Base-by-base conservation (phyloP, 2,113 vertebrate genomes). In the Setophaga coronata region DNA sequence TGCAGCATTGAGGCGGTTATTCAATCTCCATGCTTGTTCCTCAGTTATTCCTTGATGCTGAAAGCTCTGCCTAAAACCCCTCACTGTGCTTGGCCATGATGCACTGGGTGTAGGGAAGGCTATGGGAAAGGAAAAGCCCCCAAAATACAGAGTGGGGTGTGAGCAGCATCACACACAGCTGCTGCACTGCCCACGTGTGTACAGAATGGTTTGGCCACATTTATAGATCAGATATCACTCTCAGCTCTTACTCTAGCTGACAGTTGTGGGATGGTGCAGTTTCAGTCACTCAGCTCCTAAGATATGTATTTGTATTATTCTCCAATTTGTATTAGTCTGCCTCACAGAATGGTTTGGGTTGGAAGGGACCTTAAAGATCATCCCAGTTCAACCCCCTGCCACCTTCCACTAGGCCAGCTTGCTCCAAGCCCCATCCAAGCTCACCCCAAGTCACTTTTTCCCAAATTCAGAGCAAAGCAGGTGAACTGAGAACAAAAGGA, bases 1-100 rank as follows among this genome's bases (percentile, higher is more conserved):
- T 87, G 97, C 95, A 94, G 88, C 92, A 86, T 6, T 92, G 88
- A 95, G 96, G 82, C 2, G 2, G 89, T 96, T 97, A 83, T 47
- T 97, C 95, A 91, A 58, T 61, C 95, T 96, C 92, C 53, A 56
- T 16, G 12, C 87, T 82, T 45, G 45, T 48, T 92, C 90, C 87
- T 92, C 72, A 77, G 65, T 56, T 33, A 66, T 38, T 38, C 40
- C 79, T 65, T 23, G 38, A 48, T 31, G 87, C 83, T 84, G 67
- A 88, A 87, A 92, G 69, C 69, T n/a, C 69, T 45, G 42, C 66
- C 92, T 66, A 7, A 33, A 72, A 4, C 8, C 33, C 42, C 80
- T 73, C 71, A 8, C 0, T 31, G 50, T 64, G 82, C 16, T 42
- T n/a, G 50, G 78, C 71, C 34, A 12, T 1, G 42, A 34, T 33